Conservation (phyloP, 2,888 invertebrate genomes). For the Timandra comae region DNA sequence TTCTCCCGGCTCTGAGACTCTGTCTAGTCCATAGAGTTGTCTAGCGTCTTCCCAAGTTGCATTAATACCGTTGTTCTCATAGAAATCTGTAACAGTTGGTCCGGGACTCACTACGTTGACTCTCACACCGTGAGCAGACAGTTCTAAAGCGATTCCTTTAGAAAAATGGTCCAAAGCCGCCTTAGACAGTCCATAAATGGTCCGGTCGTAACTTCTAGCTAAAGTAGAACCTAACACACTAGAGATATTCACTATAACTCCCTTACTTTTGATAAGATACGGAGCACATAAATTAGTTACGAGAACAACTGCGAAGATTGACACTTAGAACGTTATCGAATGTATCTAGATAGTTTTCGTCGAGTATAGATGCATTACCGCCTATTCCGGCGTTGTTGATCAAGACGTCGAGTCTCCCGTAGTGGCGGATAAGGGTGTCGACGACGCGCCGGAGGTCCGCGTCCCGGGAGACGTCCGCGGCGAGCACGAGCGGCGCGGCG, state of each 20-base stretch:
- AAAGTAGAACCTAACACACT: slow-evolving; percentile 20
- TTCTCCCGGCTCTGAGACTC: slow-evolving; percentile 28
- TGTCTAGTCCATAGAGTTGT: slow-evolving; percentile 23
- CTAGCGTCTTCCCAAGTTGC: slow-evolving; percentile 4
- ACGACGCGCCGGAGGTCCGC: slow-evolving; percentile 25
- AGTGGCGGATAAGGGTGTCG: slow-evolving; percentile 11
- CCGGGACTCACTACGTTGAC: slow-evolving; percentile 62
- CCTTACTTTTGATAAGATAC: slow-evolving; percentile 32
- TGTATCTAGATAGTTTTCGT: slow-evolving; percentile 17
- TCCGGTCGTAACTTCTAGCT: slow-evolving; percentile 1
- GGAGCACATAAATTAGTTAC: slow-evolving; percentile 34
- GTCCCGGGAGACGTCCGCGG: slow-evolving; percentile 33
- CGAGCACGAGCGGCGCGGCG: slow-evolving; percentile 23
- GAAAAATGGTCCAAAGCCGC: slow-evolving; percentile 35
- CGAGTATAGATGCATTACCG: slow-evolving; percentile 14
- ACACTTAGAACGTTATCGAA: slow-evolving; percentile 34
- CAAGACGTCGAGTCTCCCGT: slow-evolving; percentile 33
- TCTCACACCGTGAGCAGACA: slow-evolving; percentile 83
- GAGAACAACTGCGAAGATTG: slow-evolving; percentile 32
- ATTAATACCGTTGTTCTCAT: slow-evolving; percentile 6
- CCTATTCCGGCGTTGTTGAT: slow-evolving; percentile 38
- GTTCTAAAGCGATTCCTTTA: slow-evolving; percentile 70
- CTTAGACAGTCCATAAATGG: slow-evolving; percentile 46
- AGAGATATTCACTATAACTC: slow-evolving; percentile 39
- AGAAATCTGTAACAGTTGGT: slow-evolving; percentile 67